These are phyloP conservation scores for Pipistrellus kuhlii DNA, from an alignment of 2,797 vertebrate species.

Conservation along the genomic window DNA sequence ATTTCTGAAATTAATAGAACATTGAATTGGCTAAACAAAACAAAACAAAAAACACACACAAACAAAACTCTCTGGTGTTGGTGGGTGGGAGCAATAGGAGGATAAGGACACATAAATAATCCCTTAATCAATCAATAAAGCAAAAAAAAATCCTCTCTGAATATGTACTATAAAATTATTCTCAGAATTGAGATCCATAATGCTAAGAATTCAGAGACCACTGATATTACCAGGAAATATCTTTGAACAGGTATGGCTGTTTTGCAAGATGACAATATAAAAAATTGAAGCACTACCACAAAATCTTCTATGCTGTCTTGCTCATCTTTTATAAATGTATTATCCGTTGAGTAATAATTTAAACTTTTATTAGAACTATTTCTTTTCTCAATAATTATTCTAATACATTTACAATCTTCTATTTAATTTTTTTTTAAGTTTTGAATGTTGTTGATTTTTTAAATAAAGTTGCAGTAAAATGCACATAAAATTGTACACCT, in stretches of 20 bases:
- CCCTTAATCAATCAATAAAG: too few relatives aligned
- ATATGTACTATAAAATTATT: background rate
- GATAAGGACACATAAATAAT: too few relatives aligned
- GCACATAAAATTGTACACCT: background rate
- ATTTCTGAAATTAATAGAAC: background rate
- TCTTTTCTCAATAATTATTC: background rate
- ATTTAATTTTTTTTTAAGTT: background rate
- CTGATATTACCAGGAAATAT: background rate
- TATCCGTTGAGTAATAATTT: background rate
- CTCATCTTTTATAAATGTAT: background rate
- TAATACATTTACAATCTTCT: background rate
- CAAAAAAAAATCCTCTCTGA: background rate
- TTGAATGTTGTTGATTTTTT: background rate
- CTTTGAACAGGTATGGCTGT: background rate
- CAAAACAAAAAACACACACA: too few relatives aligned
- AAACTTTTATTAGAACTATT: background rate
- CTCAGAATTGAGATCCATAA: background rate
- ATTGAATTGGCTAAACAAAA: background rate
- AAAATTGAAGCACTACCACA: background rate
- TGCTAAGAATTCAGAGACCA: background rate
- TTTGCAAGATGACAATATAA: background rate
- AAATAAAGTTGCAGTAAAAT: background rate
- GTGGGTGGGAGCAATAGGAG: too few relatives aligned
- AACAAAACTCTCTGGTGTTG: too few relatives aligned
- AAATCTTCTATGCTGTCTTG: background rate